A percentile compares a stretch with the other conserved stretches of the same genome.
These are phyloP conservation scores for Hippopotamyrus pictus DNA, from an alignment of 2,797 vertebrate species.

Conservation along the genomic window DNA sequence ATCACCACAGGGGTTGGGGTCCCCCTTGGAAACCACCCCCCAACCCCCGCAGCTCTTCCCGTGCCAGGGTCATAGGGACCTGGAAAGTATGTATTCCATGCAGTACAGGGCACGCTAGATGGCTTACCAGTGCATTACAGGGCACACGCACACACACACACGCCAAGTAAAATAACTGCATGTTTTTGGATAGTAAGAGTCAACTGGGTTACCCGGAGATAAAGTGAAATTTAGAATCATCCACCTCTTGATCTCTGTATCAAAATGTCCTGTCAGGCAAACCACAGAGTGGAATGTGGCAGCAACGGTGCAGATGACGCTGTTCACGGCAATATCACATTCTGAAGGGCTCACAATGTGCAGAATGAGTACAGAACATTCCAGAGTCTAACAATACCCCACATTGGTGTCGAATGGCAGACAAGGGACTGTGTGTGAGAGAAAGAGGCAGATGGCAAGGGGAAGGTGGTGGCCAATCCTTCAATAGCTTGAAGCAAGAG, in stretches of 20 bases:
- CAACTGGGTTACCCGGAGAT: neutral
- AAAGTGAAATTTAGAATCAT: neutral
- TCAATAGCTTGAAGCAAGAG: neutral
- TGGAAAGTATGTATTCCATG: neutral
- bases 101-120: neutral
- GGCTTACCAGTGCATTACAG: neutral
- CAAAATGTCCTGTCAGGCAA: neutral
- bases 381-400: conserved; percentile 9
- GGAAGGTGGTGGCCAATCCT: neutral
- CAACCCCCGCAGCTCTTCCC: neutral
- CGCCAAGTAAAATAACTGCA: neutral
- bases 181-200: neutral
- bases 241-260: neutral
- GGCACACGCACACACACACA: neutral
- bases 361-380: neutral
- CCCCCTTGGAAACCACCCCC: neutral
- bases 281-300: neutral
- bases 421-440: neutral
- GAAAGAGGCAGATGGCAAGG: neutral
- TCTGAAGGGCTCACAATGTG: neutral
- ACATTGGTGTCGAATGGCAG: neutral
- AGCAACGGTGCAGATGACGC: neutral
- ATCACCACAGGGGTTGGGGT: neutral
- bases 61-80: neutral
- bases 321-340: neutral